phyloP scores from a whole-genome alignment of 2,113 vertebrate species.

The Sclerurus mexicanus region DNA sequence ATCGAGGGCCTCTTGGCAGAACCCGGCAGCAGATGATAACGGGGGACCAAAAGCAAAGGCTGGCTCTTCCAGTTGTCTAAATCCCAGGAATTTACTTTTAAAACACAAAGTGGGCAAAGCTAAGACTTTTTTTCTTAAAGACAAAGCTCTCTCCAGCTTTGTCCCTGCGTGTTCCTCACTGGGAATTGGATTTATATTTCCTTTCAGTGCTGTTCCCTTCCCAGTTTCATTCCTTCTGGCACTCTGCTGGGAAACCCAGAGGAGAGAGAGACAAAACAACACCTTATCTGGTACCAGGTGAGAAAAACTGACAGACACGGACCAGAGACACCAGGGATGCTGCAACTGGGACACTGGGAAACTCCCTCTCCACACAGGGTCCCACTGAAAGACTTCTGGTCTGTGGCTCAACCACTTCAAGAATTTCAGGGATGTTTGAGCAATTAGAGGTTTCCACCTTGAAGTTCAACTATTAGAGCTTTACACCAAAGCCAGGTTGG shows the following conservation, averaged over 20 bases:
- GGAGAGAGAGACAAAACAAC: neutral
- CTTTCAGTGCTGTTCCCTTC: neutral
- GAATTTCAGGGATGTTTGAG: neutral
- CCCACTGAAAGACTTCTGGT: accelerated
- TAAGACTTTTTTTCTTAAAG: neutral
- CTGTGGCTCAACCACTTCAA: accelerated
- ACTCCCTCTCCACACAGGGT: accelerated
- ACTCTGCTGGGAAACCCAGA: neutral
- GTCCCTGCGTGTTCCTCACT: neutral
- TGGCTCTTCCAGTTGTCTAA: neutral
- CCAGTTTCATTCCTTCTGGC: neutral
- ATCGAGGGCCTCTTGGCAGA: neutral
- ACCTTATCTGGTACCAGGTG: neutral
- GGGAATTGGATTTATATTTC: neutral
- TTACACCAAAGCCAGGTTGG: accelerated
- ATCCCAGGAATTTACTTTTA: neutral
- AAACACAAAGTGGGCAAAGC: neutral
- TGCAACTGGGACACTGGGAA: neutral
- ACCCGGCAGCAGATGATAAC: neutral
- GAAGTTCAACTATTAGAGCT: accelerated
- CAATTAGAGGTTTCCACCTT: neutral
- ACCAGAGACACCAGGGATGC: neutral
- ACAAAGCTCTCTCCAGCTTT: neutral
- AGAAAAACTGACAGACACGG: neutral
- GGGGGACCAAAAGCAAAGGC: neutral